Evolutionary conservation across 1,140 invertebrate species (phyloP).

Genomic region (Scaptomyza pallida): DNA sequence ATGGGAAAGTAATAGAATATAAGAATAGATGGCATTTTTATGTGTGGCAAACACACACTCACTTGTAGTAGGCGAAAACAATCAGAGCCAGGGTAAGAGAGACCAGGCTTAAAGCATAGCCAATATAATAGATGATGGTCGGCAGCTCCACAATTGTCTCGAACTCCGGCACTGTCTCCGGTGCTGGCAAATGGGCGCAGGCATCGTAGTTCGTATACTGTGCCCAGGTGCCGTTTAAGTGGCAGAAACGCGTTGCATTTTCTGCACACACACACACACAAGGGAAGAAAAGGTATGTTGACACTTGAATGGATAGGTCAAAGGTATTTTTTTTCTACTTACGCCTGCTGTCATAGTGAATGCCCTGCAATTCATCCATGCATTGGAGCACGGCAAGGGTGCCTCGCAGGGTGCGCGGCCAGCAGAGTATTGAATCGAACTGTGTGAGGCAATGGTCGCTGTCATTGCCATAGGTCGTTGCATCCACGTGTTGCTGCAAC

Average conservation of each 20-base stretch:
- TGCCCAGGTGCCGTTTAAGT: slow-evolving; percentile 84
- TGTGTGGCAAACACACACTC: slow-evolving; percentile 51
- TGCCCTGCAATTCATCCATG: slow-evolving; percentile 90
- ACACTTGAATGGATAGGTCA: slow-evolving; percentile 14
- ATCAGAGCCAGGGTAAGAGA: slow-evolving; percentile 84
- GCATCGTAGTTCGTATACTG: slow-evolving; percentile 84
- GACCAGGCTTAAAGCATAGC: slow-evolving; percentile 84
- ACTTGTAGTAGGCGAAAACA: slow-evolving; percentile 85
- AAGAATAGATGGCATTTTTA: slow-evolving; percentile 6
- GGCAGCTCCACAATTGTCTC: slow-evolving; percentile 83
- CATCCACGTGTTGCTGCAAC: slow-evolving; percentile 71
- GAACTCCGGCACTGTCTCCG: slow-evolving; percentile 73
- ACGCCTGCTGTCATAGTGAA: slow-evolving; percentile 90
- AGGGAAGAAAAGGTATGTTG: neutral
- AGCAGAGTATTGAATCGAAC: slow-evolving; percentile 91
- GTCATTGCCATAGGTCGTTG: slow-evolving; percentile 67
- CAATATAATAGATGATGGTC: slow-evolving; percentile 84
- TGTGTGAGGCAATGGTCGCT: slow-evolving; percentile 86
- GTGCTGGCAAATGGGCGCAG: slow-evolving; percentile 79
- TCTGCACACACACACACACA: slow-evolving; percentile 53
- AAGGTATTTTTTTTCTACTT: slow-evolving; percentile 80
- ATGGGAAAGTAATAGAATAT: neutral
- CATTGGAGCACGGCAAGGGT: slow-evolving; percentile 88
- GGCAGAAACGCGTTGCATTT: slow-evolving; percentile 84
- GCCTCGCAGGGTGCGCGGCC: slow-evolving; percentile 89